Base-by-base conservation (phyloP, 1,140 invertebrate species). In the Sipha flava region DNA sequence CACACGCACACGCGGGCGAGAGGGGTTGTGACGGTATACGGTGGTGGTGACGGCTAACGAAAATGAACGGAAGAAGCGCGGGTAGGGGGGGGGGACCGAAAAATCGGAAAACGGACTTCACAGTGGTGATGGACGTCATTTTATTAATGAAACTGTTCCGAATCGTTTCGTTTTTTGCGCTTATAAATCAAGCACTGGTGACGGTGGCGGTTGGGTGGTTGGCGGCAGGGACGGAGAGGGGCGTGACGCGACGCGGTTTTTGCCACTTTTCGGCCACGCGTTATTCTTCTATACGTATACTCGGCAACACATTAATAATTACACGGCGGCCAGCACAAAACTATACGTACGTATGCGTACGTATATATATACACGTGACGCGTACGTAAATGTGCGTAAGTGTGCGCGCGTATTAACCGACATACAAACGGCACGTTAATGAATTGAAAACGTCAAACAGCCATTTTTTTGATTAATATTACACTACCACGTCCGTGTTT, bases 401-500 rank as follows among this genome's bases (percentile, higher is more conserved):
- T 18, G 23, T 18, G 23, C 29, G 52, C 5, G 52, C 14, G 52
- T 43, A 3, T 47, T n/a, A 52, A n/a, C 18, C 40, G 1, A 14
- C 14, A 26, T 26, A 70, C 31, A 66, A 70, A 10, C 40, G 7
- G 37, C 23, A 14, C 66, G 29, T 18, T 54, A 31, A 73, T 34
- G 70, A 73, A 73, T 73, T 54, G 70, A 73, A 73, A 73, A 49
- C 43, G 43, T 73, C 70, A 73, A 72, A 72, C 70, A 12, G n/a
- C 70, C n/a, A 47, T 73, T 73, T 72, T n/a, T 73, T 73, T 73
- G 70, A 73, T 73, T 72, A 73, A 73, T 73, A n/a, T n/a, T n/a
- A n/a, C n/a, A n/a, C n/a, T n/a, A 73, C 49, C 18, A 5, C 68
- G 40, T 18, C 6, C 45, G 26, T 6, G 47, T 73, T 73, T 73